A percentile compares a stretch with the other conserved stretches of the same genome.
phyloP scores from a whole-genome alignment of 1,140 invertebrate genomes.

The Planococcus citri region DNA sequence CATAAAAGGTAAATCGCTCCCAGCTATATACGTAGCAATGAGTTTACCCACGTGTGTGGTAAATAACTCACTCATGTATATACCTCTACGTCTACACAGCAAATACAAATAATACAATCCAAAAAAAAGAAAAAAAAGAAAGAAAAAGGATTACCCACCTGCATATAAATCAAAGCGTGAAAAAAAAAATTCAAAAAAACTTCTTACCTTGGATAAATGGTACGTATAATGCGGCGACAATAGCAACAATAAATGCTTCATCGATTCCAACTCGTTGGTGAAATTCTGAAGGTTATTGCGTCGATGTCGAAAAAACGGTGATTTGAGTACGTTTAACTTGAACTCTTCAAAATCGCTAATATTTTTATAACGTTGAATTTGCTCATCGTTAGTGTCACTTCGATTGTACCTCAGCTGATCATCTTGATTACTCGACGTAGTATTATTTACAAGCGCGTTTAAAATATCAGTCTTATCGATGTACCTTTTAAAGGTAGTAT shows the following conservation, averaged over 20 bases:
- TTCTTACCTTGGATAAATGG: background rate
- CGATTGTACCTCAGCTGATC: background rate
- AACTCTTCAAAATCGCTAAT: background rate
- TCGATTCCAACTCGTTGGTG: background rate
- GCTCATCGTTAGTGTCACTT: background rate
- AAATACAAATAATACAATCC: too few relatives aligned
- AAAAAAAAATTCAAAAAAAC: background rate
- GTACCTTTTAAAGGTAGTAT: slow-evolving; percentile 2
- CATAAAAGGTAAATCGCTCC: too few relatives aligned
- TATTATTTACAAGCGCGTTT: background rate
- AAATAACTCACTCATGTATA: too few relatives aligned
- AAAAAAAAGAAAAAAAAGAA: too few relatives aligned
- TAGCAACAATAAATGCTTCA: background rate
- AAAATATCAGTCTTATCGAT: background rate
- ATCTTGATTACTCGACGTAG: background rate
- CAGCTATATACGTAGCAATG: too few relatives aligned
- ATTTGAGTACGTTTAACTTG: background rate
- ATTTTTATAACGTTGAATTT: background rate
- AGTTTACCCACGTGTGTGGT: too few relatives aligned
- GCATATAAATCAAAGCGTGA: background rate
- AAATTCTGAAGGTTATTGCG: background rate
- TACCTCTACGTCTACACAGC: too few relatives aligned
- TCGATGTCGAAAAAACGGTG: background rate
- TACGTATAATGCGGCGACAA: background rate
- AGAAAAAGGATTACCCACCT: too few relatives aligned